Evolutionary conservation across 2,797 vertebrate species (phyloP).

Genomic region (Anguilla obscura): DNA sequence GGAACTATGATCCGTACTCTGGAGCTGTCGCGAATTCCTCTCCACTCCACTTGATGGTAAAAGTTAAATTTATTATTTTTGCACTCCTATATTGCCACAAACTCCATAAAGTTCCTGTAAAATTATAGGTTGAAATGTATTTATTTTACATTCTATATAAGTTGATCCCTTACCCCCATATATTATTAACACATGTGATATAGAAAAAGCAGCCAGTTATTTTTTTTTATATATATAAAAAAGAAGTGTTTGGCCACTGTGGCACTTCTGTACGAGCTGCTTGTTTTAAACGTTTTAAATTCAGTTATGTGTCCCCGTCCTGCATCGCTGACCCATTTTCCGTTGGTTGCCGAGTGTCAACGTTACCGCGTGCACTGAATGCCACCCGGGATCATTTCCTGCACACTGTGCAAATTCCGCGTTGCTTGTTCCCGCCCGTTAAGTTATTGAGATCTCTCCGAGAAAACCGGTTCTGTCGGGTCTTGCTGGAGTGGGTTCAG

Average conservation of each 20-base stretch:
- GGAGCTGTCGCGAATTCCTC: background rate
- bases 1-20: background rate
- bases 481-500: background rate
- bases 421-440: background rate
- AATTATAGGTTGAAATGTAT: slow-evolving; percentile 11
- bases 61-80: background rate
- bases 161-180: background rate
- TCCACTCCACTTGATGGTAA: background rate
- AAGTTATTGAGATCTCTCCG: background rate
- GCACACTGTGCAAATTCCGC: background rate
- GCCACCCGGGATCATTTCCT: background rate
- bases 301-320: background rate
- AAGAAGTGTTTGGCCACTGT: background rate
- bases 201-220: background rate
- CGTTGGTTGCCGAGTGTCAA: too few relatives aligned
- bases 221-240: background rate
- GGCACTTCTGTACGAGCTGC: background rate
- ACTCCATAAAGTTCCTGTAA: background rate
- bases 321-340: background rate
- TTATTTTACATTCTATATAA: slow-evolving; percentile 25
- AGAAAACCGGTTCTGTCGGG: background rate
- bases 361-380: background rate
- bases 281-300: background rate
- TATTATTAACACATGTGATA: slow-evolving; percentile 18
- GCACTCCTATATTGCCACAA: background rate